Conservation (phyloP, 2,888 invertebrate genomes). For the Agrotis clavis region DNA sequence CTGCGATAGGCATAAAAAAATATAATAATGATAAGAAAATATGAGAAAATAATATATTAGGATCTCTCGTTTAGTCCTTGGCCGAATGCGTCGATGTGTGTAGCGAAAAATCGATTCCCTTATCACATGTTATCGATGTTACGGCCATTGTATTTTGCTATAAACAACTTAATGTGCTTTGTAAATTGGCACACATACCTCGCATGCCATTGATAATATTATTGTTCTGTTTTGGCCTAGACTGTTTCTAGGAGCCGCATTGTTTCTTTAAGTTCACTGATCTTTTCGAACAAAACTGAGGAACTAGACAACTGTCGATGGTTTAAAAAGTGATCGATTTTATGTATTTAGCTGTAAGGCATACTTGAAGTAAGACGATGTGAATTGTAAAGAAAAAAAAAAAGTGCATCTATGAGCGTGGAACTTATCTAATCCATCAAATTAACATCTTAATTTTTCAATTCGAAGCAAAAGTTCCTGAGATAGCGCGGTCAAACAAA, state of each 20-base stretch:
- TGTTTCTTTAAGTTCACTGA: constrained; percentile 6
- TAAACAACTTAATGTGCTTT: constrained; percentile 45
- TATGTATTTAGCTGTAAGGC: too few relatives aligned
- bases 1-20: too few relatives aligned
- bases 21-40: too few relatives aligned
- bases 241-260: constrained; percentile 15
- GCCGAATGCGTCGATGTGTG: constrained; percentile 2
- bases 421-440: too few relatives aligned
- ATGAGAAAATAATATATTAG: too few relatives aligned
- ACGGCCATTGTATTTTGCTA: constrained; percentile 46
- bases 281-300: background rate
- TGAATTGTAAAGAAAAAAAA: too few relatives aligned
- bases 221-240: constrained; percentile 28
- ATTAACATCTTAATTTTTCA: too few relatives aligned
- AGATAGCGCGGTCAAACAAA: too few relatives aligned
- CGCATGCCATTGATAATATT: constrained; percentile 41
- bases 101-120: constrained; percentile 69
- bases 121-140: constrained; percentile 63
- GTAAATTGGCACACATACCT: constrained; percentile 50
- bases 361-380: too few relatives aligned
- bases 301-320: background rate
- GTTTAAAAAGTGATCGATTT: background rate
- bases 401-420: too few relatives aligned
- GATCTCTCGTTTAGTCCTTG: background rate
- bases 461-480: too few relatives aligned